phyloP scores from a whole-genome alignment of 2,113 vertebrate genomes.

The Daphoenositta chrysoptera region DNA sequence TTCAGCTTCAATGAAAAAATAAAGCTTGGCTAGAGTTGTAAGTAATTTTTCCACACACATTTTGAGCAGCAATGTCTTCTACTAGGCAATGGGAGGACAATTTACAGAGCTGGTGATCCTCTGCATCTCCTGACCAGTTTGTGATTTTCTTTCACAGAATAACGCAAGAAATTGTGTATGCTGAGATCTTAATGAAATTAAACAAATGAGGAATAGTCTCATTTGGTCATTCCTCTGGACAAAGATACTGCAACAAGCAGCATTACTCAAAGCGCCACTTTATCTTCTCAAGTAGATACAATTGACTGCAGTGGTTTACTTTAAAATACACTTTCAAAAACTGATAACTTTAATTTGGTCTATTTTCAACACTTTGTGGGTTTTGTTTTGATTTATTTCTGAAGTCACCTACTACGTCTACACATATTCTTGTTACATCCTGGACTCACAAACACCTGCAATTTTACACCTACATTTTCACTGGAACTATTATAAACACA shows the following conservation, averaged over 20 bases:
- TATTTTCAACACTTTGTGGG: background rate
- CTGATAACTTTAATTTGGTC: background rate
- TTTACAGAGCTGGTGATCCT: background rate
- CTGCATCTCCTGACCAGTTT: background rate
- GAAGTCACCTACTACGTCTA: background rate
- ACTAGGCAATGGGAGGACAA: background rate
- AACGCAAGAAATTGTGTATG: background rate
- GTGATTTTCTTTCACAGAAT: background rate
- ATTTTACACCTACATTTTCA: background rate
- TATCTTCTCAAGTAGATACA: background rate
- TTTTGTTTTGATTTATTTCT: background rate
- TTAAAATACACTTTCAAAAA: constrained; percentile 16
- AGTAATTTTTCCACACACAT: background rate
- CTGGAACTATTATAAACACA: background rate
- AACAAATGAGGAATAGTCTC: background rate
- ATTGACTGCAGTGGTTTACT: background rate
- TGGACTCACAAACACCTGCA: background rate
- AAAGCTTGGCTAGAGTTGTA: background rate
- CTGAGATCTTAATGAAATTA: background rate
- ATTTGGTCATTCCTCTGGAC: background rate
- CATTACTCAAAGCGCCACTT: background rate
- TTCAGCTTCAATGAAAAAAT: background rate
- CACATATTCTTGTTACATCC: background rate
- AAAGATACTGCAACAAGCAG: background rate
- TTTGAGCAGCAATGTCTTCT: background rate